Percentiles rank a stretch among this genome's conserved stretches.
Conservation (phyloP, 2,797 vertebrate species). For the Mareca strepera region DNA sequence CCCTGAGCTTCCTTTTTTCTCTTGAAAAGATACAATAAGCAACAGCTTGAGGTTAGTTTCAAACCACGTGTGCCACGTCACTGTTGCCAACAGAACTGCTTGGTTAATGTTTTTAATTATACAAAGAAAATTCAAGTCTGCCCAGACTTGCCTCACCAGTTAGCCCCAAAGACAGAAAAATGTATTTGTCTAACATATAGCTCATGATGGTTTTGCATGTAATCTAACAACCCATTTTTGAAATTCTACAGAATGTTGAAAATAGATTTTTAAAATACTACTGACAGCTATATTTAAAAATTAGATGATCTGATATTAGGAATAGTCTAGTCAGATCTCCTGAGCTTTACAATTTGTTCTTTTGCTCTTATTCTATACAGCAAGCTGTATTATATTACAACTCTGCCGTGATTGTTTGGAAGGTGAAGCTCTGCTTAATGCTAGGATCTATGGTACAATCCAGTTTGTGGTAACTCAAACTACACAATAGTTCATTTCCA, state of each 20-base stretch:
- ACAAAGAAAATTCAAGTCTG: background rate
- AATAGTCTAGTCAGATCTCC: background rate
- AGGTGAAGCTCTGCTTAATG: background rate
- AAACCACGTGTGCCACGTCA: background rate
- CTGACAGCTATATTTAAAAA: background rate
- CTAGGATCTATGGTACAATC: background rate
- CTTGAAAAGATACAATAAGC: background rate
- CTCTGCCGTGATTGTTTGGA: background rate
- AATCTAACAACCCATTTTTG: background rate
- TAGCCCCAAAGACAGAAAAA: background rate
- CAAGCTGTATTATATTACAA: background rate
- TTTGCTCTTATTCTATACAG: background rate
- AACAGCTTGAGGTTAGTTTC: background rate
- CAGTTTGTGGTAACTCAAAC: background rate
- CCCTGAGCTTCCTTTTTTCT: background rate
- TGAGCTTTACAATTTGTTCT: background rate
- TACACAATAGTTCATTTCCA: background rate
- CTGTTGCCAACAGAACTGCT: background rate
- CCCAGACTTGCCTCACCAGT: background rate
- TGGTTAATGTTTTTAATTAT: constrained; percentile 49
- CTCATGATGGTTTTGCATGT: background rate
- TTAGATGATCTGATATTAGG: background rate
- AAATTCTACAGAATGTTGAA: background rate
- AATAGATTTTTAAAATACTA: background rate
- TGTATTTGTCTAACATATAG: background rate